These are phyloP conservation scores for Nomada lathburiana DNA, from an alignment of 2,888 invertebrate genomes.

Conservation along the genomic window DNA sequence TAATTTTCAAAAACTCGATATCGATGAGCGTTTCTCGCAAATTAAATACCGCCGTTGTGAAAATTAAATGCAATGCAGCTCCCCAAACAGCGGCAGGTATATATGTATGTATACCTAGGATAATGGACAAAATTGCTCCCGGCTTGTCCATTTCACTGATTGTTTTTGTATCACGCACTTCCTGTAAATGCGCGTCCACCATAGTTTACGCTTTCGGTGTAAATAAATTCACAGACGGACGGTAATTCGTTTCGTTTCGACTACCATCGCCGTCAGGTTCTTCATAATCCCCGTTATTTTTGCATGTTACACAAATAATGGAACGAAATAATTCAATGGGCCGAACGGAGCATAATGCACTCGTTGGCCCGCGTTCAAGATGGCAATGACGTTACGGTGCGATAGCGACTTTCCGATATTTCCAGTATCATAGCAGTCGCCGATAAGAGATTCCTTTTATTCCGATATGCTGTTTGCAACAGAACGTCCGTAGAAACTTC, in stretches of 20 bases:
- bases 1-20: slow-evolving; percentile 28
- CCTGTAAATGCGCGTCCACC: slow-evolving; percentile 10
- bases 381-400: slow-evolving; percentile 43
- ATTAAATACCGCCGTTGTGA: slow-evolving; percentile 48
- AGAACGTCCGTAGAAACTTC: slow-evolving; percentile 1
- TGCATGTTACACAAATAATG: slow-evolving; percentile 7
- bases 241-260: neutral
- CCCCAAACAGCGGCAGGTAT: slow-evolving; percentile 10
- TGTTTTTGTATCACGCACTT: slow-evolving; percentile 46
- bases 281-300: slow-evolving; percentile 35
- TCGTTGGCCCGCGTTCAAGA: slow-evolving; percentile 56
- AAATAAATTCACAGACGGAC: neutral
- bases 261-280: neutral
- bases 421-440: slow-evolving; percentile 30
- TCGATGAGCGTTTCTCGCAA: slow-evolving; percentile 30
- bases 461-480: slow-evolving; percentile 11
- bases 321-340: slow-evolving; percentile 24
- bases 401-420: slow-evolving; percentile 43
- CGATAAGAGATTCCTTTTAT: slow-evolving; percentile 41
- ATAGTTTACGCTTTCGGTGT: neutral
- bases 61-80: slow-evolving; percentile 37
- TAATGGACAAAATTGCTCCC: slow-evolving; percentile 58
- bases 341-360: slow-evolving; percentile 49
- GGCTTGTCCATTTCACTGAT: slow-evolving; percentile 56
- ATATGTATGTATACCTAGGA: slow-evolving; percentile 24